Evolutionary conservation across 2,113 vertebrate genomes (phyloP), one percentile per base, ranked within the genome.

Genomic region (Phylloscopus trochiloides): DNA sequence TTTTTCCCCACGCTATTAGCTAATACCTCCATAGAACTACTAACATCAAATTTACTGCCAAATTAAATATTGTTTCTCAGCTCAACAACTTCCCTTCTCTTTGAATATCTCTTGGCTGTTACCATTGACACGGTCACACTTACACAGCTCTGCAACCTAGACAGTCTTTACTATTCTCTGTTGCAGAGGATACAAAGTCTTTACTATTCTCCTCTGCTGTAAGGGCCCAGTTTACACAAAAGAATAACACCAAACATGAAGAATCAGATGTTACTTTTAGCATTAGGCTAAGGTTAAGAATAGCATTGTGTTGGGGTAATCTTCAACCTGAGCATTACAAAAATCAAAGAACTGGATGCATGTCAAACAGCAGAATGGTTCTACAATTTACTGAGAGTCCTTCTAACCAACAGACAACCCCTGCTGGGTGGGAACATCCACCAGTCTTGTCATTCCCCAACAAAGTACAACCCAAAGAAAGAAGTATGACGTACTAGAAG

Each of bases 51-150:
- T 28, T 62, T 34, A 83, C 36, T 79, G 58, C 58, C 88, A 94
- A 95, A 90, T 86, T 82, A 78, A 82, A 82, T 32, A 85, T 3
- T 71, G 12, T 48, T 86, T 34, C 80, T n/a, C 40, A 92, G 20
- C 29, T 63, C 68, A 78, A 88, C 66, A 75, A 65, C 31, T 72
- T 86, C 43, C 78, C 82, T 92, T 94, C 36, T 43, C 52, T 51
- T 38, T 15, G n/a, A 95, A 9, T 76, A 77, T 24, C 43, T 80
- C 73, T 74, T 38, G 65, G 34, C 78, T 90, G 28, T 51, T 59
- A 47, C 1, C 0, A 36, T 4, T 88, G 61, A 75, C 51, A 31
- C 0, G 0, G 29, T 38, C 40, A 40, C 52, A 31, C 65, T 67
- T 31, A 62, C 24, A 72, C 7, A 72, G 14, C 61, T 63, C 21